A percentile compares a stretch with the other conserved stretches of the same genome.
Conservation (phyloP, 2,113 vertebrate species). For the Cariama cristata region DNA sequence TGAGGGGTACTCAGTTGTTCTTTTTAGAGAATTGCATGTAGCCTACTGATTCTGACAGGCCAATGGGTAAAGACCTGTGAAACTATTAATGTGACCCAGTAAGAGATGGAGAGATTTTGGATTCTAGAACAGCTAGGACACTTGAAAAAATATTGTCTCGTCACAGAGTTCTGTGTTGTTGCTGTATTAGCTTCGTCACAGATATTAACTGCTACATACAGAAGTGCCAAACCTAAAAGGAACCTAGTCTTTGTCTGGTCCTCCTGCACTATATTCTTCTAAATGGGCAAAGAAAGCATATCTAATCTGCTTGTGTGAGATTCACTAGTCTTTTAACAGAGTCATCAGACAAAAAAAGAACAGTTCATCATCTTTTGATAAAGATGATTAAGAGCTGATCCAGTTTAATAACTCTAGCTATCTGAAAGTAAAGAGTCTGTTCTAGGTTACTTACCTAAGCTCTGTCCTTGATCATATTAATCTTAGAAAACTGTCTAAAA, state of each 20-base stretch:
- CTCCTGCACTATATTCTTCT: not conserved
- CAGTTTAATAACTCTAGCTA: not conserved
- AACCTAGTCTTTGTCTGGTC: not conserved
- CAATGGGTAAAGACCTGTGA: not conserved
- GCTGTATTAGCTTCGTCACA: not conserved
- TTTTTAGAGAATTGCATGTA: not conserved
- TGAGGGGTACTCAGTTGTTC: rapidly evolving
- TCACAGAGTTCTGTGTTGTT: not conserved
- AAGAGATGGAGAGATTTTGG: not conserved
- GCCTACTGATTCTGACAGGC: not conserved
- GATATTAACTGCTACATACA: not conserved
- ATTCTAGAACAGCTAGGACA: not conserved
- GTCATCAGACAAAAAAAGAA: not conserved
- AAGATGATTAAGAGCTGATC: not conserved
- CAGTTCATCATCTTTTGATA: not conserved
- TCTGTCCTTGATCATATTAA: not conserved
- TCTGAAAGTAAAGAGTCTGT: not conserved
- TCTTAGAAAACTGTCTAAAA: not conserved
- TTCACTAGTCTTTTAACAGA: not conserved
- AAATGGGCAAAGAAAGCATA: not conserved
- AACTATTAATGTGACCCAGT: not conserved
- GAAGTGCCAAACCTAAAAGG: not conserved
- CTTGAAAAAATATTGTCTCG: not conserved
- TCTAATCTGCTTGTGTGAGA: not conserved
- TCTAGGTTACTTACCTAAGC: not conserved